Evolutionary conservation across 2,888 invertebrate genomes (phyloP), one percentile per base, ranked within the genome.

Genomic region (Drosophila mulleri): DNA sequence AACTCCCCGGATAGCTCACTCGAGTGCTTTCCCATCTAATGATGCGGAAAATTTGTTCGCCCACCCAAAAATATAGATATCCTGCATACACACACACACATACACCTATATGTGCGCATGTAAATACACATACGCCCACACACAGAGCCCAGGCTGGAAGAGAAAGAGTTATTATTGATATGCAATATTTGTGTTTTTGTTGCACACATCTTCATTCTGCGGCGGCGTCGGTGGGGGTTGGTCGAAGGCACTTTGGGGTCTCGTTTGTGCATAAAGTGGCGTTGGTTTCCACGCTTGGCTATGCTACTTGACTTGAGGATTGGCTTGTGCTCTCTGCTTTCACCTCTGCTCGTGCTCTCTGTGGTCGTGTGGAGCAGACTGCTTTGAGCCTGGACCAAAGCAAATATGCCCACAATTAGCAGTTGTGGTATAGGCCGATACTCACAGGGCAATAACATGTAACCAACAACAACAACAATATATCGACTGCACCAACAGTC

Each of bases 11-110:
- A 78, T 73, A 80, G 75, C 75, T 75, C 72, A 89, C 60, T 88
- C 73, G 80, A 90, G 90, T 80, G 80, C 77, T 75, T 77, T 73
- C 62, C 66, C 77, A 69, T 78, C 88, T 87, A 90, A 90, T 90
- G 90, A 91, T 80, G 91, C 79, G 89, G 91, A 90, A 91, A 91
- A 90, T 91, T 80, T 76, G 75, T 59, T 68, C 64, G 72, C 70
- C 67, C 75, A 63, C 26, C 65, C 68, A 66, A 66, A 69, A 56
- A 54, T 50, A 37, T 42, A 53, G 52, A 58, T 54, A 41, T 52
- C 20, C 42, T 35, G 32, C 47, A 26, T 9, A 60, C 1, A 18
- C 14, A 14, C 18, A 42, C n/a, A 32, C 18, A 54, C 29, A 41
- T 2, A 50, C 39, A 26, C n/a, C n/a, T 9, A 53, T 1, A 3